Percentiles rank a stretch among this genome's conserved stretches.
Evolutionary conservation across 2,888 invertebrate genomes (phyloP).

Genomic region (Harpalus rufipes): DNA sequence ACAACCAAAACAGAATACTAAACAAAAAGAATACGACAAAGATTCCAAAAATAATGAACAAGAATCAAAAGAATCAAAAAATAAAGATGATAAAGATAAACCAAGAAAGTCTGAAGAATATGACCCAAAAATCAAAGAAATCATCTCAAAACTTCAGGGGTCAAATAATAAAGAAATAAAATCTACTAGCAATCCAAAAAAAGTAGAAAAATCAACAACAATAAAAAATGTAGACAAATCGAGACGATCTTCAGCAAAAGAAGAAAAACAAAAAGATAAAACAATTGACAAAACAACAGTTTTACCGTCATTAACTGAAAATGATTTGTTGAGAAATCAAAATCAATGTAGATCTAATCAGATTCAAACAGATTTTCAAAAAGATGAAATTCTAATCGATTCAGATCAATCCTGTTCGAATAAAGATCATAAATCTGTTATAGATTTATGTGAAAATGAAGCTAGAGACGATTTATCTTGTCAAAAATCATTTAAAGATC

Average conservation of each 20-base stretch:
- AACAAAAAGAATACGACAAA: conserved; percentile 4
- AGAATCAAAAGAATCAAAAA: not conserved
- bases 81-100: conserved; percentile 10
- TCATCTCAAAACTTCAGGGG: not conserved
- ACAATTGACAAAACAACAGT: not conserved
- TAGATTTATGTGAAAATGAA: conserved; percentile 68
- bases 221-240: not conserved
- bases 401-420: too few species aligned
- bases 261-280: not conserved
- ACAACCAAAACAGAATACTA: not conserved
- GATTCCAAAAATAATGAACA: not conserved
- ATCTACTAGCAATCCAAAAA: too few species aligned
- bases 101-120: conserved; percentile 8
- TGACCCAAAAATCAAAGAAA: conserved; percentile 10
- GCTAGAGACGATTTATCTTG: not conserved
- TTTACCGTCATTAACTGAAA: too few species aligned
- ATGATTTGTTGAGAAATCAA: too few species aligned
- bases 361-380: too few species aligned
- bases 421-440: not conserved
- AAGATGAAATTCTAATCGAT: too few species aligned
- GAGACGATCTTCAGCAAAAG: not conserved
- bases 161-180: not conserved
- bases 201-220: too few species aligned
- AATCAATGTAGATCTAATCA: too few species aligned
- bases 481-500: conserved; percentile 6